phyloP scores from a whole-genome alignment of 2,113 vertebrate genomes.

The Ptilorrhoa leucosticta region DNA sequence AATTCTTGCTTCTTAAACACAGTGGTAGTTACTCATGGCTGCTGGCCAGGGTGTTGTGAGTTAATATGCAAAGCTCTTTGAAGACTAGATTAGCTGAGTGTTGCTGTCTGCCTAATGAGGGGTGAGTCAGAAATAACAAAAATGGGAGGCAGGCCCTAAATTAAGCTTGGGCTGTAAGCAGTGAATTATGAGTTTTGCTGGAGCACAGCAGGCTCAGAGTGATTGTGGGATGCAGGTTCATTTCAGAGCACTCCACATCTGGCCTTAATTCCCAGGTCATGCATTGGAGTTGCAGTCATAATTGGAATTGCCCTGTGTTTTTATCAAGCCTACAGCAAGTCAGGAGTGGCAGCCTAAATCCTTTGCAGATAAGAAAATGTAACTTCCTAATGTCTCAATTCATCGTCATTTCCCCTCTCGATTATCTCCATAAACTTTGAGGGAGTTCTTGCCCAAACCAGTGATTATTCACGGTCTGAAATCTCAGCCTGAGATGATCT shows the following conservation, averaged over 20 bases:
- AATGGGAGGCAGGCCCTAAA: neutral
- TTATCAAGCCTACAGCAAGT: neutral
- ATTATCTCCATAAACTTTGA: conserved; percentile 2
- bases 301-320: neutral
- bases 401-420: neutral
- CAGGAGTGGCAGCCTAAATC: neutral
- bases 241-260: neutral
- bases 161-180: neutral
- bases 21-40: neutral
- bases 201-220: neutral
- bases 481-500: neutral
- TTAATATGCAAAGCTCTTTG: neutral
- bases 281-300: neutral
- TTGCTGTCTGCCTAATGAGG: neutral
- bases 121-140: conserved; percentile 15
- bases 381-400: conserved; percentile 7
- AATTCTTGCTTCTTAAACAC: neutral
- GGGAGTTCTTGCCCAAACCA: neutral
- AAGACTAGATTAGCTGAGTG: neutral
- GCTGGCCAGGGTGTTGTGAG: neutral
- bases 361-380: conserved; percentile 41
- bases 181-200: neutral
- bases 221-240: neutral
- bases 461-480: neutral
- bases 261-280: neutral